Evolutionary conservation across 2,113 vertebrate species (phyloP), one percentile per base, ranked within the genome.

Genomic region (Oxyura jamaicensis): DNA sequence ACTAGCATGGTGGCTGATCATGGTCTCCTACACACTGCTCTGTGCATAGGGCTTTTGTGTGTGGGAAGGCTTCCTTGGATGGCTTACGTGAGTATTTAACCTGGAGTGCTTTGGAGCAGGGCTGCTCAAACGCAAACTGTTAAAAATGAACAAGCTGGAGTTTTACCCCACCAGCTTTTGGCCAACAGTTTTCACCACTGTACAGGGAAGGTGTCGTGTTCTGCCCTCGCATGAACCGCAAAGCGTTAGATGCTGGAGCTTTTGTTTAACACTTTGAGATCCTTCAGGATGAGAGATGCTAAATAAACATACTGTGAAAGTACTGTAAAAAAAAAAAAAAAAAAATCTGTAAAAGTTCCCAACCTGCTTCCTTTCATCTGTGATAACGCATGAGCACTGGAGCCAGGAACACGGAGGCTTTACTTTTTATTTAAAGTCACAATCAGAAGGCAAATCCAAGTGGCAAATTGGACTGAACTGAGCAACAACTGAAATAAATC

Each of bases 391-490:
- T 4, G 14, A 88, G 60, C 88, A 68, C 29, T 59, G n/a, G 39
- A 88, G 46, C 35, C 1, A 8, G 83, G n/a, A 93, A 90, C 29
- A 42, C 0, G 5, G 60, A 29, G 65, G 23, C 46, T 90, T 86
- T 68, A 56, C 60, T 83, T 81, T 94, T 90, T 75, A 67, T 86
- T 93, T 90, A 83, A 94, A 91, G 42, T 28, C 72, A 78, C 83
- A 91, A 90, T 86, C 60, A 78, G 48, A 6, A 88, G 68, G 75
- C 52, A 96, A 93, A 94, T 91, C 52, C 86, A 88, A 96, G 65
- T 21, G 33, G 85, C 66, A 95, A 91, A 94, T 2, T 88, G 86
- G 72, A 75, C 60, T 83, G 84, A 74, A 71, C 33, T 85, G 81
- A 95, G 69, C 33, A 90, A 71, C 60, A 86, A 73, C 26, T 73